Conservation (phyloP, 2,113 vertebrate species). For the Rousettus leschenaultii region DNA sequence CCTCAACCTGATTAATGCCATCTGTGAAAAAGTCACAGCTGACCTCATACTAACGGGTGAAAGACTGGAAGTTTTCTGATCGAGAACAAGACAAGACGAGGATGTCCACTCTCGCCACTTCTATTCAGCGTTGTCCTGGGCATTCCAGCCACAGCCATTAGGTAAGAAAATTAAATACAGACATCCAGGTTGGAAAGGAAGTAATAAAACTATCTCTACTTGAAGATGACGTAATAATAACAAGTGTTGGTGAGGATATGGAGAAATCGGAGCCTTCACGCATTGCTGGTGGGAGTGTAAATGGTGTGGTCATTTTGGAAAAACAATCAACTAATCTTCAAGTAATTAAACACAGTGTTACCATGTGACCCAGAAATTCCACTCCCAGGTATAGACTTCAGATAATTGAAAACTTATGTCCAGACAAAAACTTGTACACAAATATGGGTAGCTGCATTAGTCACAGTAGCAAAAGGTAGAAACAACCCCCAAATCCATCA, state of each 20-base stretch:
- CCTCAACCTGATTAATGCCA: background rate
- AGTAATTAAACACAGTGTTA: background rate
- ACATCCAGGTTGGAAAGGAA: background rate
- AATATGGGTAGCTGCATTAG: background rate
- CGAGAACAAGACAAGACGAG: background rate
- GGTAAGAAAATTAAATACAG: background rate
- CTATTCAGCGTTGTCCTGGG: background rate
- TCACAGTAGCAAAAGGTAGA: background rate
- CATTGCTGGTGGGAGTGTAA: background rate
- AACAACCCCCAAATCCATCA: background rate
- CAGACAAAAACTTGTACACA: background rate
- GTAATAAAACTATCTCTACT: background rate
- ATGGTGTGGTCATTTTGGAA: background rate
- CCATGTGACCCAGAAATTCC: background rate
- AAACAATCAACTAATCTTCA: background rate
- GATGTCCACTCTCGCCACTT: background rate
- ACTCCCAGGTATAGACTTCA: background rate
- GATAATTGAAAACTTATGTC: background rate
- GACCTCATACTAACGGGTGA: background rate
- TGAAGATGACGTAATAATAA: background rate
- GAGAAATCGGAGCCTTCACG: background rate
- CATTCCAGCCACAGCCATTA: background rate
- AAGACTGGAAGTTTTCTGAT: background rate
- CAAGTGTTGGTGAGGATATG: background rate
- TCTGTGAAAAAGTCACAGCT: background rate